Evolutionary conservation across 1,140 invertebrate species (phyloP).

Genomic region (Rhysida immarginata): DNA sequence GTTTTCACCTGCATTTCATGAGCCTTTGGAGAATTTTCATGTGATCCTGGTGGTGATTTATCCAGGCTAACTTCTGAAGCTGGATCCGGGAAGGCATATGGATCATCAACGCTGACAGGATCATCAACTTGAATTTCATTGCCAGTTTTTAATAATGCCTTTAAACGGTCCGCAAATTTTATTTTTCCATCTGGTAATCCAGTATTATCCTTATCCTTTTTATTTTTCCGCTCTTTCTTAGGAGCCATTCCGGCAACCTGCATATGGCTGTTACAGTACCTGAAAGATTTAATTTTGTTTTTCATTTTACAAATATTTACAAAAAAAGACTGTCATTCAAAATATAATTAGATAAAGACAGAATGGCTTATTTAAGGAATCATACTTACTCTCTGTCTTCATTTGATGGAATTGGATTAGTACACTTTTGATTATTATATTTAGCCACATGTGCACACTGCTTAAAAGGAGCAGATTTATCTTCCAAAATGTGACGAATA

Average conservation of each 20-base stretch:
- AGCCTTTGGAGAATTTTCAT: neutral
- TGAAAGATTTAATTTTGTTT: too few relatives aligned
- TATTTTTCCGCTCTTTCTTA: constrained; percentile 36
- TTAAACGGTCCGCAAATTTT: constrained; percentile 35
- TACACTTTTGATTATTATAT: constrained; percentile 32
- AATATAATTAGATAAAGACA: neutral
- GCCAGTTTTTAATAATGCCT: constrained; percentile 27
- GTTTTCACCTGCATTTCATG: neutral
- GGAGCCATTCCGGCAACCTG: constrained; percentile 37
- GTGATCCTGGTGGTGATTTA: constrained; percentile 18
- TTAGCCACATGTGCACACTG: constrained; percentile 32
- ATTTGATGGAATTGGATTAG: constrained; percentile 32
- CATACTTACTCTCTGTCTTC: constrained; percentile 31
- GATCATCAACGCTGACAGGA: constrained; percentile 31
- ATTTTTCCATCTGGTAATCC: constrained; percentile 35
- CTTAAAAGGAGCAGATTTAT: constrained; percentile 30
- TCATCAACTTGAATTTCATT: constrained; percentile 18
- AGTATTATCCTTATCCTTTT: constrained; percentile 27
- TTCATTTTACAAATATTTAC: too few relatives aligned
- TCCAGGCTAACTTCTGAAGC: constrained; percentile 27
- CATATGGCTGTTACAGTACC: constrained; percentile 40
- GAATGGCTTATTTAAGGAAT: too few relatives aligned
- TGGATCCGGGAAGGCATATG: constrained; percentile 42
- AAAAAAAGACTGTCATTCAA: too few relatives aligned
- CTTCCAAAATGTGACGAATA: constrained; percentile 34